Base-by-base conservation (phyloP, 2,888 invertebrate species). In the Crocallis elinguaria region DNA sequence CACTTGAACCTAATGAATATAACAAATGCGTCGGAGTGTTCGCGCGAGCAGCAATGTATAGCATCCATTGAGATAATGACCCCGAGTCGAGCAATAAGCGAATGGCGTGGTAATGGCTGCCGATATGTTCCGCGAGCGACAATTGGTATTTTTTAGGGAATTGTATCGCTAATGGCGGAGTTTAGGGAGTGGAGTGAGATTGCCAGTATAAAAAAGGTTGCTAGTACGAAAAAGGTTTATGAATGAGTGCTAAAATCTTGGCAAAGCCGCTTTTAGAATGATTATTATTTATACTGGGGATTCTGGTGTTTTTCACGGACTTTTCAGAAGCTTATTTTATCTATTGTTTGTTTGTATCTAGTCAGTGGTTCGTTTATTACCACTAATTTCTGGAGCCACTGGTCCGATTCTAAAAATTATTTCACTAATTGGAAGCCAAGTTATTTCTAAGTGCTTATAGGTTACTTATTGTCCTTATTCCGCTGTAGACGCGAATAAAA, bases 21-120 rank as follows among this genome's bases (percentile, higher is more conserved):
- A 64, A 82, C 74, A 73, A 79, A 82, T 81, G 80, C 63, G 60
- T 33, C 46, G 51, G 62, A 64, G 72, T 72, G 70, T 67, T 62
- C 66, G 64, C 57, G 60, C 52, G 71, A 75, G 74, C 80, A 61
- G 77, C 82, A 73, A 84, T 82, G 82, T 82, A 84, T 84, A 66
- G 73, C 62, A 59, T 57, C 72, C 82, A 82, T 84, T 68, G 67
- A 69, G 71, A 70, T 80, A 82, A 81, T 77, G 79, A 72, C 73
- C 52, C 59, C 69, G 68, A 44, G 38, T 41, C 75, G 73, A 66
- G 77, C 71, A 62, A 62, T 62, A 63, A 60, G 60, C 54, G 60
- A 63, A 63, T 63, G 63, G 63, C 58, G 58, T 50, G 60, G 63
- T 63, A 60, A 63, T 60, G 58, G 60, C 32, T 25, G 43, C 46